These are phyloP conservation scores for Sarcophaga caerulescens DNA, from an alignment of 2,888 invertebrate species.

Conservation along the genomic window DNA sequence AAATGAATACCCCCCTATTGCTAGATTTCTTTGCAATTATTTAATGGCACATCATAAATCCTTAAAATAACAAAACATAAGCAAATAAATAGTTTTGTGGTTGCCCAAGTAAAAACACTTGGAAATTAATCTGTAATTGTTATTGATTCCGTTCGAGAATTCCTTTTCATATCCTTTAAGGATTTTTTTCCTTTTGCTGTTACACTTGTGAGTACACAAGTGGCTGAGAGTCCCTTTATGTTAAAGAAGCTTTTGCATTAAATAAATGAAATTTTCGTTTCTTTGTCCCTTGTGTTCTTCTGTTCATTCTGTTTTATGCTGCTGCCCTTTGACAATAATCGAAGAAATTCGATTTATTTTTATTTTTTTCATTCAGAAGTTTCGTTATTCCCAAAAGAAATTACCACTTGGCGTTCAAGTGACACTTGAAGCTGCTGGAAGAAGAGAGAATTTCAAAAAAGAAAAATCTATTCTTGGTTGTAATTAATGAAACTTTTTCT, in stretches of 20 bases:
- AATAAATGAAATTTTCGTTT: constrained; percentile 40
- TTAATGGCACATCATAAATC: constrained; percentile 39
- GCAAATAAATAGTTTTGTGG: constrained; percentile 19
- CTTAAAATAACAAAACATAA: constrained; percentile 16
- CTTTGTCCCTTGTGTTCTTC: constrained; percentile 9
- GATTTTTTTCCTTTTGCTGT: no score
- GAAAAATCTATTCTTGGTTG: constrained; percentile 28
- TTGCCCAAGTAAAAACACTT: not conserved
- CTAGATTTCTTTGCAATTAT: not conserved
- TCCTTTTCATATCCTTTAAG: not conserved
- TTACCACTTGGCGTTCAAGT: constrained; percentile 6
- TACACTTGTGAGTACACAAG: no score
- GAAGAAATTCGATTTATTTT: not conserved
- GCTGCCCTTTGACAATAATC: not conserved
- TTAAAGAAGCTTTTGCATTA: not conserved
- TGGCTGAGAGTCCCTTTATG: no score
- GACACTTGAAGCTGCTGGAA: constrained; percentile 40
- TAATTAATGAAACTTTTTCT: constrained; percentile 40
- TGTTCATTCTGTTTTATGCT: not conserved
- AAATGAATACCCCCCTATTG: not conserved
- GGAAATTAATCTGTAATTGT: constrained; percentile 46
- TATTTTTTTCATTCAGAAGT: not conserved
- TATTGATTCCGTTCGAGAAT: not conserved
- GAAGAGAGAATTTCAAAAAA: not conserved
- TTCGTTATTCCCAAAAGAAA: constrained; percentile 24